phyloP scores from a whole-genome alignment of 2,113 vertebrate species.

The Laterallus jamaicensis region DNA sequence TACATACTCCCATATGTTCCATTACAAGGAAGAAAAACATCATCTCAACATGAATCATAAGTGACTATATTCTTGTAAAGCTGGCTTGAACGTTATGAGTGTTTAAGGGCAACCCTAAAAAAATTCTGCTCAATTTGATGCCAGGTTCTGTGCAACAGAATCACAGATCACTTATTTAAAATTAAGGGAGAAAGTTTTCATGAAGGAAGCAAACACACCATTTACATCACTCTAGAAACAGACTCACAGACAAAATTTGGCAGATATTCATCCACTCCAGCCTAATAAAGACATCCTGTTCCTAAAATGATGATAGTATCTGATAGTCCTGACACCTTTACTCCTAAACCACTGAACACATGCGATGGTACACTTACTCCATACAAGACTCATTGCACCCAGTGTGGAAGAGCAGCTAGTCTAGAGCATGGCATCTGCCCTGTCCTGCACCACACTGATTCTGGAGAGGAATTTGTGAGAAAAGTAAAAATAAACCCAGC shows the following conservation, averaged over 20 bases:
- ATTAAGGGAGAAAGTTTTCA: background rate
- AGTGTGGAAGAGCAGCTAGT: background rate
- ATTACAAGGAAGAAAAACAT: conserved; percentile 64
- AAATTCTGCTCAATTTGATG: conserved; percentile 27
- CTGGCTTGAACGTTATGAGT: conserved; percentile 45
- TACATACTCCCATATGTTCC: conserved; percentile 28
- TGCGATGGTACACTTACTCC: background rate
- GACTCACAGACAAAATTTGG: background rate
- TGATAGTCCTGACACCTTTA: background rate
- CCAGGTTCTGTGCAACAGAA: conserved; percentile 14
- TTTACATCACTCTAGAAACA: background rate
- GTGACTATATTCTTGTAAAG: conserved; percentile 68
- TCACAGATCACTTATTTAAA: background rate
- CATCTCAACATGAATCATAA: conserved; percentile 70
- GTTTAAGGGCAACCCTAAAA: conserved; percentile 53
- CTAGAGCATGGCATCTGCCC: background rate
- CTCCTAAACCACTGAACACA: background rate
- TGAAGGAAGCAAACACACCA: background rate
- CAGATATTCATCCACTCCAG: background rate
- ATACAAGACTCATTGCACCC: background rate
- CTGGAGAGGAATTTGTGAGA: background rate
- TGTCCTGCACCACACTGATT: background rate
- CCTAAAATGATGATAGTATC: background rate
- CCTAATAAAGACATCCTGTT: conserved; percentile 2
- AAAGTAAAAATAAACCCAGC: background rate